Conservation (phyloP, 2,797 vertebrate genomes). For the Hoplostethus atlanticus region DNA sequence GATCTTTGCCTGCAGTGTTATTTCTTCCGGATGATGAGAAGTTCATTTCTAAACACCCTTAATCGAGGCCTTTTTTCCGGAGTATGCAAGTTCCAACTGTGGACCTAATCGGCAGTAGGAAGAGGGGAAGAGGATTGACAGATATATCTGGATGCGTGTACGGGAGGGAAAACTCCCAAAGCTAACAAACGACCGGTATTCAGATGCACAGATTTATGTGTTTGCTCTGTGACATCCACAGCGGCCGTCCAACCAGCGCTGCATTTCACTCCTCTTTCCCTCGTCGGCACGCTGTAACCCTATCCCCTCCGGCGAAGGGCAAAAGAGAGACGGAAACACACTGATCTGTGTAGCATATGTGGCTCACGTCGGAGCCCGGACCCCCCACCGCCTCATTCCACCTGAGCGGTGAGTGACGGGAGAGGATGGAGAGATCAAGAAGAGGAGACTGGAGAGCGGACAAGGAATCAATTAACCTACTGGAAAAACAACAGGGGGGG, state of each 20-base stretch:
- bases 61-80: background rate
- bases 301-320: slow-evolving; percentile 86
- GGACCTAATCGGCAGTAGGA: background rate
- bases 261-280: slow-evolving; percentile 87
- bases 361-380: slow-evolving; percentile 77
- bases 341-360: slow-evolving; percentile 94
- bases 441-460: slow-evolving; percentile 32
- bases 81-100: background rate
- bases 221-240: slow-evolving; percentile 80
- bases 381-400: slow-evolving; percentile 54
- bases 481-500: slow-evolving; percentile 35
- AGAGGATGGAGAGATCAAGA: slow-evolving; percentile 55
- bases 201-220: slow-evolving; percentile 87
- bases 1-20: too few relatives aligned
- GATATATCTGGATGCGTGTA: slow-evolving; percentile 58
- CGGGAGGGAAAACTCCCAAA: slow-evolving; percentile 69
- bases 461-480: slow-evolving; percentile 67
- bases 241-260: slow-evolving; percentile 84
- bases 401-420: slow-evolving; percentile 68
- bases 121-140: background rate
- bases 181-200: slow-evolving; percentile 79
- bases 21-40: too few relatives aligned
- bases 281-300: slow-evolving; percentile 88
- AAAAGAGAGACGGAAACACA: slow-evolving; percentile 86
- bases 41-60: too few relatives aligned